These are phyloP conservation scores for Brassicogethes aeneus DNA, from an alignment of 2,888 invertebrate genomes.

Conservation along the genomic window DNA sequence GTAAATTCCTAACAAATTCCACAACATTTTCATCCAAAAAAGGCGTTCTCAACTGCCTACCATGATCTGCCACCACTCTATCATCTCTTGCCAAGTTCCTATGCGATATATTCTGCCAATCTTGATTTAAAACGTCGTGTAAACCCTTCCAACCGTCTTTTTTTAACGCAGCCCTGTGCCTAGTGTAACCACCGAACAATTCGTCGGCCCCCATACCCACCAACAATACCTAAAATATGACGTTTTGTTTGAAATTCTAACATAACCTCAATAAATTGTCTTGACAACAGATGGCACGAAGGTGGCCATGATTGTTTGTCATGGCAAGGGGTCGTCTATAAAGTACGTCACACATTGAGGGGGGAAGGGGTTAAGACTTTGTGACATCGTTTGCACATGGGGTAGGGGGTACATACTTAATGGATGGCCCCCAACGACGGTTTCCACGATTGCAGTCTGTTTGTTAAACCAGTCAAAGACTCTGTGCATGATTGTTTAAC, in stretches of 20 bases:
- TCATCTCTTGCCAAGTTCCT: constrained; percentile 95
- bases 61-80: constrained; percentile 83
- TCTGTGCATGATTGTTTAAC: too few species aligned
- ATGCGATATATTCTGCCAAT: constrained; percentile 77
- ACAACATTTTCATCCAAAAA: constrained; percentile 67
- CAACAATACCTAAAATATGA: constrained; percentile 56
- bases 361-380: too few species aligned
- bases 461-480: too few species aligned
- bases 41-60: constrained; percentile 72
- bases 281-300: too few species aligned
- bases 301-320: too few species aligned
- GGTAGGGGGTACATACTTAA: too few species aligned
- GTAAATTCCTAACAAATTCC: constrained; percentile 51
- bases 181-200: constrained; percentile 86
- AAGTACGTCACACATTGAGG: too few species aligned
- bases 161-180: constrained; percentile 69
- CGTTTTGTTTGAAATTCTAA: constrained; percentile 1
- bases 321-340: too few species aligned
- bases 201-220: constrained; percentile 97
- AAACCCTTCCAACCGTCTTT: constrained; percentile 48
- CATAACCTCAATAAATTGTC: too few species aligned
- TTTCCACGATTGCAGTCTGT: too few species aligned
- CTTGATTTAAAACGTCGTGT: constrained; percentile 50
- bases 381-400: too few species aligned
- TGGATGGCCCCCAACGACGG: too few species aligned